These are phyloP conservation scores for Ptilonorhynchus violaceus DNA, from an alignment of 2,113 vertebrate genomes.

Conservation along the genomic window DNA sequence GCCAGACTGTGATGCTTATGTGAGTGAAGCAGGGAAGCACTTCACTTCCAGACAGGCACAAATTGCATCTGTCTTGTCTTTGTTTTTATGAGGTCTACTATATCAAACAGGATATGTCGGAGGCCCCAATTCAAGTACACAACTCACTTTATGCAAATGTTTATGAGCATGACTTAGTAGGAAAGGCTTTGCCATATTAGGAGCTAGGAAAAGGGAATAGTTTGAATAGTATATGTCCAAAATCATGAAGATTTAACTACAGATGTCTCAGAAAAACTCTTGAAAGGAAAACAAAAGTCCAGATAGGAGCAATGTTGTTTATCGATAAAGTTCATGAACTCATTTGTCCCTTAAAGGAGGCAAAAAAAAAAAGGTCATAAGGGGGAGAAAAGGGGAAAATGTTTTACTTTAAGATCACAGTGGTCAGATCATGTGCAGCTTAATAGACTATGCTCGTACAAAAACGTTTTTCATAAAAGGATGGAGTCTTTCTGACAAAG, in stretches of 20 bases:
- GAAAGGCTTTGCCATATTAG: slow-evolving; percentile 37
- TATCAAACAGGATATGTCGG: slow-evolving; percentile 43
- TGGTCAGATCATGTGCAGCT: background rate
- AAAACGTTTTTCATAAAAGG: background rate
- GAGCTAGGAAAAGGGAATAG: background rate
- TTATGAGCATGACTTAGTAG: slow-evolving; percentile 7
- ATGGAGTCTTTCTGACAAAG: background rate
- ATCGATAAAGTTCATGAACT: slow-evolving; percentile 22
- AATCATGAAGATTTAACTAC: slow-evolving; percentile 1
- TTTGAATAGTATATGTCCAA: background rate
- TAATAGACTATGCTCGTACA: background rate
- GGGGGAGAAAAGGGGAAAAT: background rate
- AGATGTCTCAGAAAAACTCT: slow-evolving; percentile 26
- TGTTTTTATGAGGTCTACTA: slow-evolving; percentile 23
- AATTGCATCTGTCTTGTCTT: background rate
- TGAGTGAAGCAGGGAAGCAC: background rate
- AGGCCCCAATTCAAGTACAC: slow-evolving; percentile 40
- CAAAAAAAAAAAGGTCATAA: background rate
- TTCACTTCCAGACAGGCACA: background rate
- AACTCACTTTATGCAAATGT: slow-evolving; percentile 46
- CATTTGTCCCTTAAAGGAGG: background rate
- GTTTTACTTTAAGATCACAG: background rate
- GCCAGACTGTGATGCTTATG: background rate
- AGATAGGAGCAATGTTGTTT: slow-evolving; percentile 20
- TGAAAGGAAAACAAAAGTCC: slow-evolving; percentile 25